Percentiles rank a stretch among this genome's conserved stretches.
Conservation (phyloP, 1,140 invertebrate species). For the Sesamia nonagrioides region DNA sequence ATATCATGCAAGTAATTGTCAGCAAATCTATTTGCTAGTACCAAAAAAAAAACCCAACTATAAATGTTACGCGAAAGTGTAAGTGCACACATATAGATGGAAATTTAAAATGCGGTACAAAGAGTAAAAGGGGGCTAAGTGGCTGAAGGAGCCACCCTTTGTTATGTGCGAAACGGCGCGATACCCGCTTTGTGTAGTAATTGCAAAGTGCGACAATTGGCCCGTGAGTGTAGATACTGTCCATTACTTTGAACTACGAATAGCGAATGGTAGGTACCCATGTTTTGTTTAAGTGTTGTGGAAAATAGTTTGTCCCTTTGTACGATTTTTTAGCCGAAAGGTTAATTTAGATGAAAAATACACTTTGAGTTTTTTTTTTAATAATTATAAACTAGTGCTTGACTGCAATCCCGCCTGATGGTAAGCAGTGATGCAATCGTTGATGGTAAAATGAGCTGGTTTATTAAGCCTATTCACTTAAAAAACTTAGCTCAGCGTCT, state of each 20-base stretch:
- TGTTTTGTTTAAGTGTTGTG: conserved; percentile 42
- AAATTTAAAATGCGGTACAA: conserved; percentile 69
- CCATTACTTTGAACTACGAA: conserved; percentile 61
- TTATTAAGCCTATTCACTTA: too few species aligned
- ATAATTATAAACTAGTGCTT: too few species aligned
- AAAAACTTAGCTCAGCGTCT: too few species aligned
- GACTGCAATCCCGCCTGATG: too few species aligned
- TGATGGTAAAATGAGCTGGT: too few species aligned
- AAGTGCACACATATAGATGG: conserved; percentile 47
- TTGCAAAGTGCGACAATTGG: conserved; percentile 71
- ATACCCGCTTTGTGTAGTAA: conserved; percentile 64
- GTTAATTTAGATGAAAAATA: not conserved
- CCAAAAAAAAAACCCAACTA: not conserved
- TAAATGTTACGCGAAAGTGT: conserved; percentile 49
- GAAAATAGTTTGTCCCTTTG: conserved; percentile 7
- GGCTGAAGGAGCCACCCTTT: conserved; percentile 68
- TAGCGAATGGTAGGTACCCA: conserved; percentile 49
- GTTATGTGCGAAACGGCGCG: conserved; percentile 64
- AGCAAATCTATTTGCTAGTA: too few species aligned
- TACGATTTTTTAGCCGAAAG: not conserved
- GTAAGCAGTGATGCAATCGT: too few species aligned
- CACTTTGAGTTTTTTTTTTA: too few species aligned
- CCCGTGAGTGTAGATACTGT: conserved; percentile 68
- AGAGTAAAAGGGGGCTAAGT: conserved; percentile 67
- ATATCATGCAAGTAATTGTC: too few species aligned